Base-by-base conservation (phyloP, 2,888 invertebrate genomes). In the Allophyes oxyacanthae region DNA sequence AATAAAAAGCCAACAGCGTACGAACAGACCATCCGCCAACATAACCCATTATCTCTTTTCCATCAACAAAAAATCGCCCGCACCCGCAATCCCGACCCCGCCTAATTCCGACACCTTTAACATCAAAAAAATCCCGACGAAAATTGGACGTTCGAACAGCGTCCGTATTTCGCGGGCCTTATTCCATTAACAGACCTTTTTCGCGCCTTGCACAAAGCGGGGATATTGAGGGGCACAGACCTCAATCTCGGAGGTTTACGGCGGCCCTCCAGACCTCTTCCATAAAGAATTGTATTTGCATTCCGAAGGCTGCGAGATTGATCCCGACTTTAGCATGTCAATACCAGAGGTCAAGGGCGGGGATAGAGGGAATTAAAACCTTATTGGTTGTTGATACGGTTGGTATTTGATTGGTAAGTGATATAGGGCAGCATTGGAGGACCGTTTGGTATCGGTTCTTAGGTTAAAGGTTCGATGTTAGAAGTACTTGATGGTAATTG, bases 161-260 rank as follows among this genome's bases (percentile, higher is more conserved):
- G 58, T 51, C 42, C 64, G 74, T 69, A 78, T 75, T 77, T 64
- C 63, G 73, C 58, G 58, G 75, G 74, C 56, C 81, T 89, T 87
- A 91, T 91, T 90, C 92, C 89, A 92, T 92, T 92, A 92, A 83
- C 86, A 79, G 82, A 82, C 87, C 87, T 84, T 87, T 84, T 78
- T 83, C 82, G 79, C 81, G 76, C 77, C 72, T 63, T 69, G 77
- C 82, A 88, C 90, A 91, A 90, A 91, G 85, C 78, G 77, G 81
- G 82, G 84, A 85, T 87, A 86, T 89, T 84, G 86, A 80, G 81
- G 84, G 78, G 60, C 69, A 78, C 78, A 76, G 77, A 79, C 81
- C 81, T 82, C 88, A 86, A 88, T 87, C 87, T 82, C 83, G 64
- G 71, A 79, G 86, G 83, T 83, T 85, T 84, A 83, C 81, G 79